Conservation (phyloP, 1,140 invertebrate species). For the Drosophila lowei region DNA sequence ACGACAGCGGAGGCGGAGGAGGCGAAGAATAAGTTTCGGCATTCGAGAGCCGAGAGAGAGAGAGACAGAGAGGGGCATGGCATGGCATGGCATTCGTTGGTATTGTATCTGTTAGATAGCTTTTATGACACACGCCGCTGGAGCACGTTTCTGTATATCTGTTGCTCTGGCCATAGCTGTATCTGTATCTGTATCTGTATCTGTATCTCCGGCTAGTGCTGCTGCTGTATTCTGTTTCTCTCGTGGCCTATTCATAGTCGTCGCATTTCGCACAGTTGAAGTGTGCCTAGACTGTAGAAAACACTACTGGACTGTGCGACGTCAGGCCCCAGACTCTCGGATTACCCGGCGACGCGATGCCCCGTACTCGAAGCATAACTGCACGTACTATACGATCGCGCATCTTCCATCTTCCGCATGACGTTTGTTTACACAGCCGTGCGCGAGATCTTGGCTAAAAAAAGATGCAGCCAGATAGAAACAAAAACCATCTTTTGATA, state of each 20-base stretch:
- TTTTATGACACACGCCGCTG: slow-evolving; percentile 68
- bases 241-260: slow-evolving; percentile 39
- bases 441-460: slow-evolving; percentile 12
- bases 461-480: background rate
- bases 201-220: slow-evolving; percentile 14
- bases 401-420: slow-evolving; percentile 67
- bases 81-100: slow-evolving; percentile 16
- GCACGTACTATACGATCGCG: slow-evolving; percentile 64
- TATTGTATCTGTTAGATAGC: slow-evolving; percentile 66
- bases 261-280: slow-evolving; percentile 77
- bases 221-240: slow-evolving; percentile 45
- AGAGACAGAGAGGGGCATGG: background rate
- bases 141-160: slow-evolving; percentile 64
- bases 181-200: slow-evolving; percentile 38
- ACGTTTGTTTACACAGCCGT: slow-evolving; percentile 40
- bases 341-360: slow-evolving; percentile 56
- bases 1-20: background rate
- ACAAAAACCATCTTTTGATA: slow-evolving; percentile 35
- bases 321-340: slow-evolving; percentile 61
- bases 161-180: slow-evolving; percentile 9
- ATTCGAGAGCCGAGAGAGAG: slow-evolving; percentile 1
- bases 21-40: slow-evolving; percentile 43
- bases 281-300: slow-evolving; percentile 79
- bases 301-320: slow-evolving; percentile 19
- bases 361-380: slow-evolving; percentile 70